A percentile compares a stretch with the other conserved stretches of the same genome.
Evolutionary conservation across 35 echinoderm and acorn worm species (phyloP).

Genomic region (Patiria miniata): DNA sequence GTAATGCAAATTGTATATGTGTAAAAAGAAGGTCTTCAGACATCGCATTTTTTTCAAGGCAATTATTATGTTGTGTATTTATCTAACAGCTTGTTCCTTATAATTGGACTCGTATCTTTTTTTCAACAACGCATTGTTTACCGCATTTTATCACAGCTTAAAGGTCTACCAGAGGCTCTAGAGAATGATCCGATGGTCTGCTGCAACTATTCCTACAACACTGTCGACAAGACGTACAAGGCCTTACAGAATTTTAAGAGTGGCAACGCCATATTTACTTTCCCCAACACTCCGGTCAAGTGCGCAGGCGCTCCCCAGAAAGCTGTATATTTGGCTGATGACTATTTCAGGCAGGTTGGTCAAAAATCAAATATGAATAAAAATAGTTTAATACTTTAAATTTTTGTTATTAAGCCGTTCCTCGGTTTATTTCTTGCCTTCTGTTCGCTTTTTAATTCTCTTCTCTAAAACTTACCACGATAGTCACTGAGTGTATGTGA

Average conservation of each 20-base stretch:
- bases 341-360: constrained; percentile 90
- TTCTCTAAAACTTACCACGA: too few species aligned
- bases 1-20: too few species aligned
- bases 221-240: constrained; percentile 82
- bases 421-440: too few species aligned
- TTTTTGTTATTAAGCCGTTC: not conserved
- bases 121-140: too few species aligned
- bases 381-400: not conserved
- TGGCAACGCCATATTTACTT: constrained; percentile 96
- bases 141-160: constrained; percentile 52
- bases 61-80: too few species aligned
- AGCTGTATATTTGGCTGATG: constrained; percentile 93
- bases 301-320: constrained; percentile 99
- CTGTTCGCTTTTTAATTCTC: too few species aligned
- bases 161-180: constrained; percentile 83
- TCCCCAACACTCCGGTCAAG: constrained; percentile 86
- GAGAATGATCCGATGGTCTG: constrained; percentile 90
- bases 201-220: constrained; percentile 88
- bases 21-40: too few species aligned
- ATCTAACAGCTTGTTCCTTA: too few species aligned
- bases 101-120: too few species aligned
- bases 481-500: too few species aligned
- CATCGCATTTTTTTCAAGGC: too few species aligned
- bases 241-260: constrained; percentile 88
- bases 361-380: too few species aligned